Percentiles rank a stretch among this genome's conserved stretches.
Evolutionary conservation across 1,140 invertebrate genomes (phyloP).

Genomic region (Drosophila mayri): DNA sequence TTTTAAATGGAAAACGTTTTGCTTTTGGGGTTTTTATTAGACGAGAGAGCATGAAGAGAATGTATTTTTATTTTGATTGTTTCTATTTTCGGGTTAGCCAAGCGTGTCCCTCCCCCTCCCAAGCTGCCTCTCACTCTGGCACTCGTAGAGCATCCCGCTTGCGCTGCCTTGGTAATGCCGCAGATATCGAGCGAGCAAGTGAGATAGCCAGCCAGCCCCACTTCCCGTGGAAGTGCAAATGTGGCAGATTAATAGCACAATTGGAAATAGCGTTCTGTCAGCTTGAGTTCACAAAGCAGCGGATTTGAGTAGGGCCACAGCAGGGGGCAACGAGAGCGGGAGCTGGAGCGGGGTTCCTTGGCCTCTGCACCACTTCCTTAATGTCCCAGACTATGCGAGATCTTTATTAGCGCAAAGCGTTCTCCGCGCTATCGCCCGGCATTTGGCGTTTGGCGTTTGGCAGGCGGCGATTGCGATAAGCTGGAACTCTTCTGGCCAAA

Average conservation of each 20-base stretch:
- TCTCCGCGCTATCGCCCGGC: slow-evolving; percentile 53
- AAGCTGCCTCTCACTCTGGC: slow-evolving; percentile 20
- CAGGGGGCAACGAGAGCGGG: not conserved
- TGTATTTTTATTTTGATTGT: slow-evolving; percentile 83
- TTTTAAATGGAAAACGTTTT: slow-evolving; percentile 85
- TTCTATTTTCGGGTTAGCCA: slow-evolving; percentile 79
- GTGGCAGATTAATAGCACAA: slow-evolving; percentile 85
- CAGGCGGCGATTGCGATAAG: slow-evolving; percentile 70
- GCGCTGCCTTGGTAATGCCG: not conserved
- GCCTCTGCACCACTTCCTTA: slow-evolving; percentile 47
- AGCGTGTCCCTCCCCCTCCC: slow-evolving; percentile 28
- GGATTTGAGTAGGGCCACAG: slow-evolving; percentile 4
- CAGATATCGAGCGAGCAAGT: slow-evolving; percentile 11
- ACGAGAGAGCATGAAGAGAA: slow-evolving; percentile 75
- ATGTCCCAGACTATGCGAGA: slow-evolving; percentile 45
- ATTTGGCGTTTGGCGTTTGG: slow-evolving; percentile 65
- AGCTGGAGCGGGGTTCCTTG: slow-evolving; percentile 14
- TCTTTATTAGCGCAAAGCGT: slow-evolving; percentile 73
- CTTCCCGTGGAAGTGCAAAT: slow-evolving; percentile 78
- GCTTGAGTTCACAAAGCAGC: slow-evolving; percentile 70
- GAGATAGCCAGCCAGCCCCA: slow-evolving; percentile 7
- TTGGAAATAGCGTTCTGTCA: slow-evolving; percentile 83
- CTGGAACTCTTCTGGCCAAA: slow-evolving; percentile 10
- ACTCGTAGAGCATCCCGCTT: slow-evolving; percentile 9
- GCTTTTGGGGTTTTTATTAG: slow-evolving; percentile 84